Evolutionary conservation across 2,113 vertebrate species (phyloP), one percentile per base, ranked within the genome.

Genomic region (Aldabrachelys gigantea): DNA sequence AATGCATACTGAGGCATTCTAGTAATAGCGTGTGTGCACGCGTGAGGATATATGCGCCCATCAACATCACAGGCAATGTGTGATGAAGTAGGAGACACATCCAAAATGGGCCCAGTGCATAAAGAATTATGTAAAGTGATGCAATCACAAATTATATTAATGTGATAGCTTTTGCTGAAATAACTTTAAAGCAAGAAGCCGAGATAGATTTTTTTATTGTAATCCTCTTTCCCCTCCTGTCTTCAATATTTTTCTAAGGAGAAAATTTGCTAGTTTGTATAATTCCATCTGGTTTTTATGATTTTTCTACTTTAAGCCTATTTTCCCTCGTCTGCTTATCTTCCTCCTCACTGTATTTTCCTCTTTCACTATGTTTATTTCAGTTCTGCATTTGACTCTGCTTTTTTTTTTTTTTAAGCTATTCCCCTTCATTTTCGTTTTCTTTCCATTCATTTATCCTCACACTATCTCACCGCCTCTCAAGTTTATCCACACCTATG

Each of bases 311-410:
- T 76, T 27, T 86, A 80, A 96, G 85, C 75, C 81, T 81, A 90
- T 88, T 96, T 90, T 94, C 82, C 59, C 56, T 62, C 14, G 72
- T 82, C 93, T 94, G 82, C 82, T 95, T 84, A 87, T 38, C 7
- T 96, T 96, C 91, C 80, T 81, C 76, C n/a, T 95, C 62, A 93
- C 86, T 95, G 87, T 92, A 53, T 91, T 80, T 12, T 93, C 35
- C 47, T 85, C 47, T 86, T 92, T 95, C 72, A 92, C 5, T 59
- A 10, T 91, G 22, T 94, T 92, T 79, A 95, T 88, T 93, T 5
- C 31, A 54, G 83, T 72, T 93, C 92, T 96, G 95, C 95, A 90
- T 95, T 95, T 92, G 8, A 35, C 87, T 96, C 96, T 90, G 90
- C 78, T 75, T 96, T 44, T 41, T n/a, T 96, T 75, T 96, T 44